A percentile compares a stretch with the other conserved stretches of the same genome.
These are phyloP conservation scores for human DNA, from an alignment of 2,113 vertebrate genomes.

Conservation along the genomic window DNA sequence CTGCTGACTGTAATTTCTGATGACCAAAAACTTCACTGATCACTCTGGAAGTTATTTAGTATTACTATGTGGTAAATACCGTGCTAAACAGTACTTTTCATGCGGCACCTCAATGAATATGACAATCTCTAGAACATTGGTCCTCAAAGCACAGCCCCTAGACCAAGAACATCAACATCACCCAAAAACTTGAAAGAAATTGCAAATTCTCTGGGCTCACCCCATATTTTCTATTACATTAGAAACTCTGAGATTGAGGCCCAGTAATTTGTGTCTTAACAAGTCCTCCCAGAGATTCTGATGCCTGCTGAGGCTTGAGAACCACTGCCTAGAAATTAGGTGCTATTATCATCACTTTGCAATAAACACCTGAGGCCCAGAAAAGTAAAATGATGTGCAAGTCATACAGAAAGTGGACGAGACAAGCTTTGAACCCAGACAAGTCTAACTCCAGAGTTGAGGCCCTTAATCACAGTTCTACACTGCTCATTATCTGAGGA, in stretches of 20 bases:
- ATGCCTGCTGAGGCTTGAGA: not conserved
- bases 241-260: not conserved
- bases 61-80: not conserved
- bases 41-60: not conserved
- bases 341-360: not conserved
- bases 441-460: not conserved
- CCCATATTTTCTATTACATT: not conserved
- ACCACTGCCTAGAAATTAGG: not conserved
- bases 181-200: not conserved
- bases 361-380: not conserved
- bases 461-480: not conserved
- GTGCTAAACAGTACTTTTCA: not conserved
- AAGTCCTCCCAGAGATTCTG: not conserved
- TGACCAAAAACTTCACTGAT: not conserved
- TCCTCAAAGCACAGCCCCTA: not conserved
- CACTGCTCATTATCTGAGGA: not conserved
- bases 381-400: not conserved
- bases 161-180: not conserved
- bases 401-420: not conserved
- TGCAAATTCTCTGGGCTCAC: no score
- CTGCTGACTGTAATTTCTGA: not conserved
- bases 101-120: not conserved
- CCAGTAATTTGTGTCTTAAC: not conserved
- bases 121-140: not conserved
- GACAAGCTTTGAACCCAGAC: not conserved